Conservation (phyloP, 1,140 invertebrate genomes). For the Drosophila punjabiensis region DNA sequence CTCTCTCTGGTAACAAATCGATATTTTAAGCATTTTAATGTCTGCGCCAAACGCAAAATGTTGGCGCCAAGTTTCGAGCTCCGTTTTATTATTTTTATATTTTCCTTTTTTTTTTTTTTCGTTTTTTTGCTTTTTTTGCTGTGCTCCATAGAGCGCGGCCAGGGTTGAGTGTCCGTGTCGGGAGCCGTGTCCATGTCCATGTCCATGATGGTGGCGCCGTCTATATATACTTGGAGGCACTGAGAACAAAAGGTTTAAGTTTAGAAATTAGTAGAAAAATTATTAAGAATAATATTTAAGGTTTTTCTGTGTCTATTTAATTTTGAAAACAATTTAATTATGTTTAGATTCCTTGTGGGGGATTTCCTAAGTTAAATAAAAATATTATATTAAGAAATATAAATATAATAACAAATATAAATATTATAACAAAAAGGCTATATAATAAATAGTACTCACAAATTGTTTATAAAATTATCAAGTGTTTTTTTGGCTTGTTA, state of each 20-base stretch:
- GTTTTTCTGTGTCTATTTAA: neutral
- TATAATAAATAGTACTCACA: neutral
- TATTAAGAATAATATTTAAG: neutral
- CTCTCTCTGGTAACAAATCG: constrained; percentile 60
- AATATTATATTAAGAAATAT: neutral
- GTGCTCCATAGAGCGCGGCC: constrained; percentile 36
- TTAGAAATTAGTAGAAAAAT: neutral
- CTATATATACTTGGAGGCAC: constrained; percentile 22
- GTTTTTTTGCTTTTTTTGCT: constrained; percentile 5
- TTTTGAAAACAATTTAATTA: neutral
- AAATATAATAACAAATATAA: neutral
- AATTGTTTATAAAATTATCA: neutral
- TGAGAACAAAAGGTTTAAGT: neutral
- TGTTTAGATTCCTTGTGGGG: neutral
- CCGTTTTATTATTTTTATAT: constrained; percentile 15
- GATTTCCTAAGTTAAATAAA: neutral
- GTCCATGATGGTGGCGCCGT: constrained; percentile 32
- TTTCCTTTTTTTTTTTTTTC: neutral
- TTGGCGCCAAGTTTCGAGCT: constrained; percentile 71
- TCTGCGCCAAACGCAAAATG: constrained; percentile 82
- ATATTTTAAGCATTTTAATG: constrained; percentile 83
- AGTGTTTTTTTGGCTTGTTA: too few relatives aligned
- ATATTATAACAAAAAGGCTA: neutral
- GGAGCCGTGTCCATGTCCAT: constrained; percentile 47
- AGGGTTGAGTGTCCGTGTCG: constrained; percentile 59